These are phyloP conservation scores for Furcula furcula DNA, from an alignment of 2,888 invertebrate genomes.

Conservation along the genomic window DNA sequence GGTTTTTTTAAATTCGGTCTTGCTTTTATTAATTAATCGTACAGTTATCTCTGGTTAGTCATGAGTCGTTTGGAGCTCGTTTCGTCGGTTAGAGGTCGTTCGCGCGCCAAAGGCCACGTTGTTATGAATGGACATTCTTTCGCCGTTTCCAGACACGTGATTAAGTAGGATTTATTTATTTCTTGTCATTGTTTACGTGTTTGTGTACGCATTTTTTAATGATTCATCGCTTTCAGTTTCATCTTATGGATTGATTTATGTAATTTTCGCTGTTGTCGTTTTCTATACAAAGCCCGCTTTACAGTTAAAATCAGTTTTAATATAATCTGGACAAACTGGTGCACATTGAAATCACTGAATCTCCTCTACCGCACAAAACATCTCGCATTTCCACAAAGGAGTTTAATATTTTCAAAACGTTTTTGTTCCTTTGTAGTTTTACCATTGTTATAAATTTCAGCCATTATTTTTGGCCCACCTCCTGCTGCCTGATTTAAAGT, in stretches of 20 bases:
- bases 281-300: background rate
- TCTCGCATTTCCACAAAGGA: background rate
- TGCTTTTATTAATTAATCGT: background rate
- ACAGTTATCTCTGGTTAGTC: background rate
- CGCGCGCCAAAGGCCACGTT: slow-evolving; percentile 2
- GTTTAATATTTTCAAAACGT: background rate
- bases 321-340: no score
- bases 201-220: background rate
- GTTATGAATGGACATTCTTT: slow-evolving; percentile 3
- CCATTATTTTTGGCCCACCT: no score
- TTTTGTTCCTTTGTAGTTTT: background rate
- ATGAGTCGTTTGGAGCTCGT: background rate
- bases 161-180: background rate
- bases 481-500: no score
- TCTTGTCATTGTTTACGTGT: background rate
- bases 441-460: no score
- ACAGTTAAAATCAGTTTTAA: no score
- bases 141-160: background rate
- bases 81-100: background rate
- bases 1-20: slow-evolving; percentile 1
- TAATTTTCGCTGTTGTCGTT: no score
- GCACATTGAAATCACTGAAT: no score
- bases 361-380: background rate
- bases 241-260: no score
- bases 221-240: no score